These are phyloP conservation scores for Stratiomys singularior DNA, from an alignment of 2,888 invertebrate genomes.

Conservation along the genomic window DNA sequence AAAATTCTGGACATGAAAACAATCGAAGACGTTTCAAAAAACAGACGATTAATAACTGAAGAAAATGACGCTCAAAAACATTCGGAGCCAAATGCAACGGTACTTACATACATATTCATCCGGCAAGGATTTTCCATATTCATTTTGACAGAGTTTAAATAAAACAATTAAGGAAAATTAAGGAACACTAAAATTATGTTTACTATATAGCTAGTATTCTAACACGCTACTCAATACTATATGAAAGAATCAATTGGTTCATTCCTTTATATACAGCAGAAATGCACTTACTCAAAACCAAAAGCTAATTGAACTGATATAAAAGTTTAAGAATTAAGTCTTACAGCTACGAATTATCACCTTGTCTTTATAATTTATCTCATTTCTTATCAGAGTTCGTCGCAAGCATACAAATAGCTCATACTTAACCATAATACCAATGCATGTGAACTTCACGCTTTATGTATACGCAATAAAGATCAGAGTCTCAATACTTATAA, in stretches of 20 bases:
- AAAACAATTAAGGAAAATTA: background rate
- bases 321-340: conserved; percentile 1
- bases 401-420: background rate
- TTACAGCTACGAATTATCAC: conserved; percentile 33
- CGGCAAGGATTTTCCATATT: conserved; percentile 38
- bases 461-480: background rate
- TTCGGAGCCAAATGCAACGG: too few relatives aligned
- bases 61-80: too few relatives aligned
- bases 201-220: background rate
- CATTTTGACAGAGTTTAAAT: conserved; percentile 9
- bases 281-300: background rate
- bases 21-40: too few relatives aligned
- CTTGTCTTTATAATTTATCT: conserved; percentile 31
- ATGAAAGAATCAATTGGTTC: background rate
- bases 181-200: background rate
- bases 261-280: background rate
- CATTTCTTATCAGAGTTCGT: conserved; percentile 36
- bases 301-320: conserved; percentile 8
- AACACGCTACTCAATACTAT: background rate
- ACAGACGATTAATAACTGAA: too few relatives aligned
- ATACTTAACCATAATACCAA: background rate
- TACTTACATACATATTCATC: conserved; percentile 43
- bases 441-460: background rate
- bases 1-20: too few relatives aligned
- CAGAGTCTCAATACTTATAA: background rate